Evolutionary conservation across 2,888 invertebrate genomes (phyloP).

Genomic region (Acleris cristana): DNA sequence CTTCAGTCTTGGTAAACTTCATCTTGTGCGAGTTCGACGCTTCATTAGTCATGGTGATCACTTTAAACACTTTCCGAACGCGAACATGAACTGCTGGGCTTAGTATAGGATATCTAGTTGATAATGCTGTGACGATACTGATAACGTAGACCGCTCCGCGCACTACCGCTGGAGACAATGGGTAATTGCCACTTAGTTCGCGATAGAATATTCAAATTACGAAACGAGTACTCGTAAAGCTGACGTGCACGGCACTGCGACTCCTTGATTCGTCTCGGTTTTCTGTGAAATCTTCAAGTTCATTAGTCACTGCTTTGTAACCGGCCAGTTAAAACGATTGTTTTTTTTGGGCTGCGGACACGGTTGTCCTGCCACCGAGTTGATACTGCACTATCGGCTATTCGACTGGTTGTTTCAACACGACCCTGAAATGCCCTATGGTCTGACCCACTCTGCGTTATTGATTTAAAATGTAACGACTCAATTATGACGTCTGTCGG

Average conservation of each 20-base stretch:
- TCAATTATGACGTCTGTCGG: not conserved
- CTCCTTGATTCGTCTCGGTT: slow-evolving; percentile 8
- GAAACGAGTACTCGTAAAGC: slow-evolving; percentile 11
- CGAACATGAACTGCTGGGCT: slow-evolving; percentile 21
- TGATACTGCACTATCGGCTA: slow-evolving; percentile 18
- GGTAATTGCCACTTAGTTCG: slow-evolving; percentile 32
- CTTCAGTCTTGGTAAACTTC: slow-evolving; percentile 68
- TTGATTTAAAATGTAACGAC: slow-evolving; percentile 24
- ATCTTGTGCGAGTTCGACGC: slow-evolving; percentile 54
- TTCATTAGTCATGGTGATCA: slow-evolving; percentile 47
- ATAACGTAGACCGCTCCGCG: slow-evolving; percentile 23
- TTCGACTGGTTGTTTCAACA: slow-evolving; percentile 17
- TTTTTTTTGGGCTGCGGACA: slow-evolving; percentile 9
- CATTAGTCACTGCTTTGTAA: slow-evolving; percentile 7
- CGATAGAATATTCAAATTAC: slow-evolving; percentile 32
- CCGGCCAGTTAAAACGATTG: slow-evolving; percentile 3
- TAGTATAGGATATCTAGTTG: slow-evolving; percentile 21
- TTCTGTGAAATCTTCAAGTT: slow-evolving; percentile 16
- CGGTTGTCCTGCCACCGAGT: slow-evolving; percentile 17
- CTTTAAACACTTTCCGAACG: slow-evolving; percentile 30
- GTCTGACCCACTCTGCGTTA: slow-evolving; percentile 25
- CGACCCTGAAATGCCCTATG: slow-evolving; percentile 32
- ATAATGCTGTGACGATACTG: slow-evolving; percentile 30
- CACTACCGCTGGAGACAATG: slow-evolving; percentile 25
- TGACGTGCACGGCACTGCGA: slow-evolving; percentile 12